These are phyloP conservation scores for Orcinus orca DNA, from an alignment of 2,113 vertebrate species.

Conservation along the genomic window DNA sequence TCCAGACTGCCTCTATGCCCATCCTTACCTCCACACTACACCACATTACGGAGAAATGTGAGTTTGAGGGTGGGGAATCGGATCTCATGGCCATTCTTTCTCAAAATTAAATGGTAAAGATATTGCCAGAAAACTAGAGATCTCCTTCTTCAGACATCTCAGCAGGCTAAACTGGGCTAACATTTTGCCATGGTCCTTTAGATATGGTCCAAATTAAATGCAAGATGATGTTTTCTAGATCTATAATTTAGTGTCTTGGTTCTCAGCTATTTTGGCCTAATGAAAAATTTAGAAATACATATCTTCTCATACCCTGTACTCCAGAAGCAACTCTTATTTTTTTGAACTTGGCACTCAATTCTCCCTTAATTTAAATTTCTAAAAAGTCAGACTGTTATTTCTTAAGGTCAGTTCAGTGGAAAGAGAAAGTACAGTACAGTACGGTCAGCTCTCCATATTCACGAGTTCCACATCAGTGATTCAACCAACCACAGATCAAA, in stretches of 20 bases:
- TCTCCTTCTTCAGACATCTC: background rate
- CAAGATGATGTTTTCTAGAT: background rate
- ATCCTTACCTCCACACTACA: background rate
- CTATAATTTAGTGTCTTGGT: conserved; percentile 31
- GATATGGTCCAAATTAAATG: background rate
- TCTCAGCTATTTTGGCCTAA: conserved; percentile 25
- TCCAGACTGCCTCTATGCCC: accelerated
- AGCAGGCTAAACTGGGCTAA: background rate
- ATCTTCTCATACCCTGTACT: background rate
- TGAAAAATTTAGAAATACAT: conserved; percentile 26
- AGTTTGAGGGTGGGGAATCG: accelerated
- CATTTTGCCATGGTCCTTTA: conserved; percentile 2
- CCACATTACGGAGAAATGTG: background rate
- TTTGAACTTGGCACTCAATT: background rate
- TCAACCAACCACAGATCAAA: background rate
- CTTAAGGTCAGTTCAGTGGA: background rate
- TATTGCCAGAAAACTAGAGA: background rate
- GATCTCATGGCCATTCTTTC: background rate
- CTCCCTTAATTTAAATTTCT: conserved; percentile 25
- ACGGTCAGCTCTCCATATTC: background rate
- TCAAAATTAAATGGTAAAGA: conserved; percentile 29
- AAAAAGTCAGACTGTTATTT: background rate
- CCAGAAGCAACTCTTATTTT: background rate
- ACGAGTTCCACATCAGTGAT: background rate
- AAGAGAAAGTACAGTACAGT: background rate